Evolutionary conservation across 2,888 invertebrate species (phyloP).

Genomic region (Periphyllus acericola): DNA sequence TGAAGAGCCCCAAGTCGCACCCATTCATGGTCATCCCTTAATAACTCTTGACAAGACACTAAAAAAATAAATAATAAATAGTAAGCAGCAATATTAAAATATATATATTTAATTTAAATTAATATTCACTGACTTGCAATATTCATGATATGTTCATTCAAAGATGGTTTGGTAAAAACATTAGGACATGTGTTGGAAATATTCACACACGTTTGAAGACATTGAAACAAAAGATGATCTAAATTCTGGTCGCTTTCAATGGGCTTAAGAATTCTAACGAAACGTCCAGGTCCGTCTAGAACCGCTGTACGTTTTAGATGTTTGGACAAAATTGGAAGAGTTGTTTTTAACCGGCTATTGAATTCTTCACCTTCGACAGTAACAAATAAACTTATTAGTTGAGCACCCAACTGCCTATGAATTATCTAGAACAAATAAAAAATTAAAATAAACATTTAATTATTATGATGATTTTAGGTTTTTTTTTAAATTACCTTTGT

Average conservation of each 20-base stretch:
- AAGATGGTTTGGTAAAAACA: slow-evolving; percentile 68
- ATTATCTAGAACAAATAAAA: slow-evolving; percentile 65
- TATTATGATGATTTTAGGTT: background rate
- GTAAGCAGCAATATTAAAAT: slow-evolving; percentile 64
- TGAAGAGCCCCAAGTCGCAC: slow-evolving; percentile 82
- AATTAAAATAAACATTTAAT: background rate
- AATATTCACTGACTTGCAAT: slow-evolving; percentile 39
- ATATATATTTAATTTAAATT: slow-evolving; percentile 68
- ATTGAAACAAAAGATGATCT: slow-evolving; percentile 81
- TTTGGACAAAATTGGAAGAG: slow-evolving; percentile 74
- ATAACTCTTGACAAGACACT: slow-evolving; percentile 76
- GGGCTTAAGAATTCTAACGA: slow-evolving; percentile 65
- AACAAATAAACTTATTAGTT: slow-evolving; percentile 83
- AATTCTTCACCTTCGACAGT: slow-evolving; percentile 79
- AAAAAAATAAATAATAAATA: slow-evolving; percentile 64
- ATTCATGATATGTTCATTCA: slow-evolving; percentile 68
- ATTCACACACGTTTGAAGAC: slow-evolving; percentile 77
- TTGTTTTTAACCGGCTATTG: slow-evolving; percentile 72
- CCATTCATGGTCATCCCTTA: slow-evolving; percentile 88
- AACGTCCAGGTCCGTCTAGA: slow-evolving; percentile 67
- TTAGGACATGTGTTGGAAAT: slow-evolving; percentile 74
- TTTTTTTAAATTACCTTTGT: slow-evolving; percentile 69
- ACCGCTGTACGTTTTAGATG: slow-evolving; percentile 70
- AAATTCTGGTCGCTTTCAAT: slow-evolving; percentile 66
- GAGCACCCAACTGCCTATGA: slow-evolving; percentile 80